phyloP scores from a whole-genome alignment of 2,113 vertebrate species.

The Egretta garzetta region DNA sequence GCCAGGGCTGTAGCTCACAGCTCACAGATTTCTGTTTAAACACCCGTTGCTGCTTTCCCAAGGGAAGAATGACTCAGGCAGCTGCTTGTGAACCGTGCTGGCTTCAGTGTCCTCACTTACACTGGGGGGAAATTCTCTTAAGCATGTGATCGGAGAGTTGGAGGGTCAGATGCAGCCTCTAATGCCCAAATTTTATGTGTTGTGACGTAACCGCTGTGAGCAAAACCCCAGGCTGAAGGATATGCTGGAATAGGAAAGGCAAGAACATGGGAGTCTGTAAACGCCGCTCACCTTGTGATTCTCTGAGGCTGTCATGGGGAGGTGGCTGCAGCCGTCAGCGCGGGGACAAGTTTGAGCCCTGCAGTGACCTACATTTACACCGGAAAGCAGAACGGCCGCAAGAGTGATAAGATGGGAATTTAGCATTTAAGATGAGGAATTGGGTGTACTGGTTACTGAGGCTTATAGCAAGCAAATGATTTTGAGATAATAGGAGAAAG shows the following conservation, averaged over 20 bases:
- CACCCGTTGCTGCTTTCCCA: neutral
- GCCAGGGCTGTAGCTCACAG: neutral
- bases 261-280: neutral
- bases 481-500: neutral
- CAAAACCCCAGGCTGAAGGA: neutral
- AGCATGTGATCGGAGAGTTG: neutral
- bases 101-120: neutral
- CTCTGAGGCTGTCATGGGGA: neutral
- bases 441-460: neutral
- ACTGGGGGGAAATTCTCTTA: neutral
- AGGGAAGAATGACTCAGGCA: neutral
- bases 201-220: neutral
- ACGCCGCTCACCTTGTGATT: neutral
- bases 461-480: neutral
- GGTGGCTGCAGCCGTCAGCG: rapidly evolving
- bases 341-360: rapidly evolving
- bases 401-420: neutral
- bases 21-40: neutral
- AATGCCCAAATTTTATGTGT: too few species aligned
- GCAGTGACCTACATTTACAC: neutral
- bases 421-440: neutral
- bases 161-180: neutral
- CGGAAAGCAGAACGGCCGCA: rapidly evolving
- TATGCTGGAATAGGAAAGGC: neutral
- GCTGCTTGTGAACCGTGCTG: neutral